Percentiles rank a stretch among this genome's conserved stretches.
Evolutionary conservation across 2,797 vertebrate species (phyloP).

Genomic region (Oceanodroma leucorhoa): DNA sequence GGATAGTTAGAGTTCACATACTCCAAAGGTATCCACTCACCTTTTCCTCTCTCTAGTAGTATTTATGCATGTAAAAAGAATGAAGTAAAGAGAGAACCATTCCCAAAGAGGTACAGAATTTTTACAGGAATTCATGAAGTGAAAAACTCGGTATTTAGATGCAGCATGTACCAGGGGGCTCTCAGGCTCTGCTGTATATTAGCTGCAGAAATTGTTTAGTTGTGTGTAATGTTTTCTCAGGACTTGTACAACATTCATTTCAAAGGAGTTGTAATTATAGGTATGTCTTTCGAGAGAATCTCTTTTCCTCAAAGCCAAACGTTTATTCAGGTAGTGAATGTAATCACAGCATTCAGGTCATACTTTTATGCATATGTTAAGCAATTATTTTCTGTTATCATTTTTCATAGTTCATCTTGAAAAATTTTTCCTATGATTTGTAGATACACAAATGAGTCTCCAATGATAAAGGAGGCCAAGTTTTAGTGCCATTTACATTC

Average conservation of each 20-base stretch:
- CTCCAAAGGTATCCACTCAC: background rate
- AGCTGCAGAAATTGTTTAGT: constrained; percentile 1
- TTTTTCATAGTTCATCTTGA: constrained; percentile 15
- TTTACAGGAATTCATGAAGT: background rate
- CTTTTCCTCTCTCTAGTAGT: background rate
- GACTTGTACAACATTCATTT: background rate
- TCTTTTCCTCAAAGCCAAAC: background rate
- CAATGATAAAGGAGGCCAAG: background rate
- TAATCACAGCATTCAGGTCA: background rate
- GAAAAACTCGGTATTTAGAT: background rate
- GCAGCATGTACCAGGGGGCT: background rate
- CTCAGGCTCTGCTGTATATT: background rate
- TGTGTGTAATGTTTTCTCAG: background rate
- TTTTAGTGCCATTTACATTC: background rate
- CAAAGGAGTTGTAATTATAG: constrained; percentile 17
- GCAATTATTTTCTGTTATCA: background rate
- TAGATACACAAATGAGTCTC: background rate
- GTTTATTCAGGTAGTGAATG: background rate
- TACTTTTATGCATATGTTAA: background rate
- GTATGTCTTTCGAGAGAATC: background rate
- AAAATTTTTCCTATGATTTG: background rate
- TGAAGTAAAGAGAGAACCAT: background rate
- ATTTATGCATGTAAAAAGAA: background rate
- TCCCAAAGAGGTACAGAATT: background rate
- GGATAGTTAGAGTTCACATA: background rate